These are phyloP conservation scores for Coptotermes formosanus DNA, from an alignment of 1,140 invertebrate genomes.

Conservation along the genomic window DNA sequence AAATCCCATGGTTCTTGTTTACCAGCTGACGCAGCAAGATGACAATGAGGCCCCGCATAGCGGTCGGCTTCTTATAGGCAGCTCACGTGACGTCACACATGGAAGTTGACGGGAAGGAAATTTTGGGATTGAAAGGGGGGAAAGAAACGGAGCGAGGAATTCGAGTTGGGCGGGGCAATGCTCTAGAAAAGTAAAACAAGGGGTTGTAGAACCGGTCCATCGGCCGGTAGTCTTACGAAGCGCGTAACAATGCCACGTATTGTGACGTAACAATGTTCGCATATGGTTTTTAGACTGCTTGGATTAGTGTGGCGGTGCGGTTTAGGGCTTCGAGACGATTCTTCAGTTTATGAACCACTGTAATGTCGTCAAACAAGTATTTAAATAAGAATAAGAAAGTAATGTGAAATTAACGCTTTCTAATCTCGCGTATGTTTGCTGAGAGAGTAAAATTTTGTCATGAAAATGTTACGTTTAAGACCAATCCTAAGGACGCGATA, in stretches of 20 bases:
- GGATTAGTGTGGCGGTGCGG: too few relatives aligned
- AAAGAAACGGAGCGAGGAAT: background rate
- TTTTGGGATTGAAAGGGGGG: background rate
- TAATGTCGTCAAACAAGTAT: too few relatives aligned
- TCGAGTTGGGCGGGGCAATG: background rate
- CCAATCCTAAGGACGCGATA: too few relatives aligned
- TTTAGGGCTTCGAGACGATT: too few relatives aligned
- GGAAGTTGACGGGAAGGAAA: background rate
- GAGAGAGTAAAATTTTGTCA: too few relatives aligned
- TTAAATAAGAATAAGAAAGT: too few relatives aligned
- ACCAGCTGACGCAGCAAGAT: background rate
- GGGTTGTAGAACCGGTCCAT: background rate
- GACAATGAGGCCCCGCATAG: background rate
- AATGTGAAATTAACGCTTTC: too few relatives aligned
- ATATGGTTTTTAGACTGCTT: too few relatives aligned
- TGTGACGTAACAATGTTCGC: background rate
- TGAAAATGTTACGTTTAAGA: too few relatives aligned
- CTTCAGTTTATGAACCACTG: too few relatives aligned
- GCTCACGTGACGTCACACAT: background rate
- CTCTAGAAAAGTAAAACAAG: background rate
- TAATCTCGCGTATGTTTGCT: too few relatives aligned
- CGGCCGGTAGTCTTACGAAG: background rate
- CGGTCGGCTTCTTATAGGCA: constrained; percentile 1
- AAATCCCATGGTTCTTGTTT: background rate
- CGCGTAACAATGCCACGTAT: background rate